A percentile compares a stretch with the other conserved stretches of the same genome.
Conservation (phyloP, 2,113 vertebrate species). For the Pterocles gutturalis region DNA sequence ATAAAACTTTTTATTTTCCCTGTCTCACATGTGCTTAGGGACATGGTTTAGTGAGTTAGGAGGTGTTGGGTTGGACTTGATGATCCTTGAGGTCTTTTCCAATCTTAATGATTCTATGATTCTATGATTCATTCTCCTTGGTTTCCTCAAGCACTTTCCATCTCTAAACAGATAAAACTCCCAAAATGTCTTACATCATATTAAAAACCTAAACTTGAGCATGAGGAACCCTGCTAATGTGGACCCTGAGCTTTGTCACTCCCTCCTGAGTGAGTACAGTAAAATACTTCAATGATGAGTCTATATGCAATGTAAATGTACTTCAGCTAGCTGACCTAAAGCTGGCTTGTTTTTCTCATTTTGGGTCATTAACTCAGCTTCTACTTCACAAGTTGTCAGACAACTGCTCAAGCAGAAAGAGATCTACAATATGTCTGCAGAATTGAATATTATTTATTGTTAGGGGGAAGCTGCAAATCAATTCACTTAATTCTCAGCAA, state of each 20-base stretch:
- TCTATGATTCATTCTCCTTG: neutral
- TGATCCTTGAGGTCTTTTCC: no score
- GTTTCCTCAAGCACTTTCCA: neutral
- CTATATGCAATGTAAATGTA: neutral
- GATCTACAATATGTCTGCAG: neutral
- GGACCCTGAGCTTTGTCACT: neutral
- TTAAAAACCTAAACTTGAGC: neutral
- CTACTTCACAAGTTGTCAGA: neutral
- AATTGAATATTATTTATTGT: neutral
- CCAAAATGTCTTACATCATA: neutral
- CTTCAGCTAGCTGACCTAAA: neutral
- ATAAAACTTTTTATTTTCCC: neutral
- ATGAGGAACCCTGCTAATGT: neutral
- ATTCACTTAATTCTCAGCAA: neutral
- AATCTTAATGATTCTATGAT: no score
- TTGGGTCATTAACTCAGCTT: neutral
- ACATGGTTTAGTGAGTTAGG: no score
- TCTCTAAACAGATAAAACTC: neutral
- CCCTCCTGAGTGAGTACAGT: neutral
- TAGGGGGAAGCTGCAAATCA: neutral
- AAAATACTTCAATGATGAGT: neutral
- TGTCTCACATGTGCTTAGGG: neutral
- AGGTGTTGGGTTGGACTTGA: no score
- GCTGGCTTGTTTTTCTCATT: neutral
- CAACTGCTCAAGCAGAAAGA: neutral